Percentiles rank a stretch among this genome's conserved stretches.
Evolutionary conservation across 1,140 invertebrate genomes (phyloP).

Genomic region (Trichomalopsis sarcophagae): DNA sequence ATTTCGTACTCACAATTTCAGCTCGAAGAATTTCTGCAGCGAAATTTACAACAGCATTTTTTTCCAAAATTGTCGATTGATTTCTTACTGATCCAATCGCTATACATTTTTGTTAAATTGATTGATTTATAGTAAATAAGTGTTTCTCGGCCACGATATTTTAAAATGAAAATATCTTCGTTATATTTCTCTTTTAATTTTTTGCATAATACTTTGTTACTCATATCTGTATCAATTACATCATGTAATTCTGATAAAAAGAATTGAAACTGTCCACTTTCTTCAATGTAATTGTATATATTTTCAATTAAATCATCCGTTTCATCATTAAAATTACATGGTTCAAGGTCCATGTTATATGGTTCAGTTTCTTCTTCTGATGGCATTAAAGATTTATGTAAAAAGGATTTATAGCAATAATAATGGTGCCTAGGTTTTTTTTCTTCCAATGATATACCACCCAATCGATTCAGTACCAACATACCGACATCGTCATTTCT

Average conservation of each 20-base stretch:
- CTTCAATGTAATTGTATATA: constrained; percentile 43
- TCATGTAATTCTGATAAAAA: constrained; percentile 34
- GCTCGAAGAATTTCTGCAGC: constrained; percentile 28
- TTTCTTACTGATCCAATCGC: constrained; percentile 27
- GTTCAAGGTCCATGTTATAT: neutral
- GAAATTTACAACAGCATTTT: constrained; percentile 12
- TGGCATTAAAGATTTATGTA: neutral
- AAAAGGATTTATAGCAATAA: neutral
- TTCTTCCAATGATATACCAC: no score
- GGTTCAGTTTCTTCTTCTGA: neutral
- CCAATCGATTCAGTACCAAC: no score
- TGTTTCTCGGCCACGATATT: neutral
- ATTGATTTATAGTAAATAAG: constrained; percentile 37
- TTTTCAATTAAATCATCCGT: constrained; percentile 1
- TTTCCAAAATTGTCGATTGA: constrained; percentile 7
- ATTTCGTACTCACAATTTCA: constrained; percentile 22
- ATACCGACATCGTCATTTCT: no score
- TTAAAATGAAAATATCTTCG: constrained; percentile 23
- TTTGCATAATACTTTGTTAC: constrained; percentile 21
- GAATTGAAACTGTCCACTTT: constrained; percentile 39
- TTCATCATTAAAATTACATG: neutral
- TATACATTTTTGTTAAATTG: constrained; percentile 35
- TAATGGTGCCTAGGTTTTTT: neutral
- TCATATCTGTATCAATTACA: neutral
- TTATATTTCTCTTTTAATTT: constrained; percentile 43